Evolutionary conservation across 1,140 invertebrate genomes (phyloP).

Genomic region (Nephotettix cincticeps): DNA sequence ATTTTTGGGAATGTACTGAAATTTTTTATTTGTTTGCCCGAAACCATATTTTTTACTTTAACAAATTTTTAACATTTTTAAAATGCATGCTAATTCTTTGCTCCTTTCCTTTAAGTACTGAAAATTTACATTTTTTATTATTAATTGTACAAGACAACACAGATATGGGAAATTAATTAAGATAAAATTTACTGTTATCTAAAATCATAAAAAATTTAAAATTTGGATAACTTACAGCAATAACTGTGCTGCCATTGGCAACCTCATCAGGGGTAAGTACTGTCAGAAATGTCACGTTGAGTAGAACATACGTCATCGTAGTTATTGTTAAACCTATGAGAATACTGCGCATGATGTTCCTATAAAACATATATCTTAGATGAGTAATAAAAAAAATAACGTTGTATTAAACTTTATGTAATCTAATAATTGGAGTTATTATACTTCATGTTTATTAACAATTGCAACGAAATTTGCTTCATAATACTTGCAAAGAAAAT

Average conservation of each 20-base stretch:
- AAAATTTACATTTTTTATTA: neutral
- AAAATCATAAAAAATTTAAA: neutral
- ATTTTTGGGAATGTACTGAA: no score
- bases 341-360: neutral
- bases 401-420: no score
- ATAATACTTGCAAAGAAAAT: no score
- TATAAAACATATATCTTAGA: no score
- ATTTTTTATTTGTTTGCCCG: no score
- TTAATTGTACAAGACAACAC: neutral
- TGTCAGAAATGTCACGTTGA: slow-evolving; percentile 7
- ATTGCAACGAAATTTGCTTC: no score
- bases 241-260: neutral
- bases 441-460: no score
- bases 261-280: neutral
- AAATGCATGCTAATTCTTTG: no score
- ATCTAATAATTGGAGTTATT: no score
- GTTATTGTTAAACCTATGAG: neutral
- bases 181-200: neutral
- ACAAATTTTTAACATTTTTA: no score
- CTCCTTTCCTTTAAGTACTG: neutral
- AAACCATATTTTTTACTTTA: no score
- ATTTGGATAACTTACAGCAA: neutral
- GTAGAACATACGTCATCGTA: neutral
- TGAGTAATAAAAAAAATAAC: no score
- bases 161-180: neutral